Evolutionary conservation across 1,140 invertebrate genomes (phyloP), one percentile per base, ranked within the genome.

Genomic region (Triops longicaudatus): DNA sequence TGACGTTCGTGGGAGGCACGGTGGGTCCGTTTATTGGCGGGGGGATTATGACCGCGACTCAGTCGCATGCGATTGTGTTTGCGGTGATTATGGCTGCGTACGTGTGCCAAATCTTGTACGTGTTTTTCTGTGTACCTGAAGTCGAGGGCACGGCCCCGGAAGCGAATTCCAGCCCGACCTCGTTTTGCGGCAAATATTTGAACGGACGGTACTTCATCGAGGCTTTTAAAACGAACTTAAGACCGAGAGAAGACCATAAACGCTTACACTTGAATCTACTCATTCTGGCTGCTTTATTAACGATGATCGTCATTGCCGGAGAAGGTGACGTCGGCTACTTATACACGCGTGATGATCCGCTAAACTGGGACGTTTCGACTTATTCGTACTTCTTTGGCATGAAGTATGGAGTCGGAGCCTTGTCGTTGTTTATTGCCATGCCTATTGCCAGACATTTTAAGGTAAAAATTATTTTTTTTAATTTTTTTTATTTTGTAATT

Each of bases 1-100:
- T 86, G 85, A 82, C 83, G 2, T 87, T 85, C 80, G 31, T 86
- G 26, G 85, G 85, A 3, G 85, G 83, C 7, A 85, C 84, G 0
- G 42, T 85, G 22, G 86, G 86, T 7, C 84, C 85, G 6, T 83
- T 84, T 76, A 73, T 84, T 26, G 83, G 82, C 26, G 86, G 85
- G 1, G 80, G 80, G 12, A 82, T 87, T 72, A 77, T 86, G 10
- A 80, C 83, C 27, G n/a, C 81, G n/a, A 81, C 82, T 4, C 81
- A 82, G 76, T 82, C 83, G 78, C 80, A 81, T 75, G 78, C 81
- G 4, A 81, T 81, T 75, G 82, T 82, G 3, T 84, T 85, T 76
- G 77, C 81, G 26, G 79, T 85, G 50, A 82, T 83, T 76, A 78
- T 83, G 72, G 75, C 80, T 1, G 72, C 83, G 14, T 81, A 83